Evolutionary conservation across 1,140 invertebrate species (phyloP), one percentile per base, ranked within the genome.

Genomic region (Drosophila orena): DNA sequence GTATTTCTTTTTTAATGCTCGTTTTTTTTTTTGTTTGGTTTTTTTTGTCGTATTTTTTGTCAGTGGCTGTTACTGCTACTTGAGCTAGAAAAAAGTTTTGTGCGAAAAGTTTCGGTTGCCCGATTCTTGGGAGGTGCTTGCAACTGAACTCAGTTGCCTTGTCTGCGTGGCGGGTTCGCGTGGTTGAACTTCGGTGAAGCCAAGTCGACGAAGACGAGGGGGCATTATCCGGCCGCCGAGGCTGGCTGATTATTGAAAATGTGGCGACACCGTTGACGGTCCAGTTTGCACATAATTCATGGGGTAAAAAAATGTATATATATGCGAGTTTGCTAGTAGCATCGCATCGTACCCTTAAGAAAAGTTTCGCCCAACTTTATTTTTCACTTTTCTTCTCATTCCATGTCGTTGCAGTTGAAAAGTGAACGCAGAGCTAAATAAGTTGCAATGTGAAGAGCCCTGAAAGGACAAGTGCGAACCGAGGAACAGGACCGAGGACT

Each of bases 401-500:
- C 27, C 57, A 11, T 69, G 27, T 69, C 60, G 62, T 84, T 79
- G 71, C 79, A 84, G 84, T 56, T 61, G 57, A 61, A 61, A 66
- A 77, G 57, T 77, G 75, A 78, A 78, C 65, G 75, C 59, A 58
- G 59, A 74, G 79, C 84, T 89, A 89, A 88, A 84, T 79, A 90
- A 90, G 80, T 90, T 84, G 79, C 84, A 89, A 89, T 89, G 84
- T 89, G 85, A 89, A 89, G 85, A 74, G 76, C 72, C 59, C 76
- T 79, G 62, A 81, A 79, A 86, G 74, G 78, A 81, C 73, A 81
- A 81, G 61, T 77, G 77, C 49, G 50, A 72, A 54, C 71, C 46
- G 59, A 71, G 49, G 44, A 73, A 62, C 59, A 58, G 24, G 4
- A 24, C 24, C 24, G 24, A 24, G 53, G 71, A 81, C 60, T 81